Evolutionary conservation across 2,888 invertebrate genomes (phyloP), one percentile per base, ranked within the genome.

Genomic region (Drosophila quinaria): DNA sequence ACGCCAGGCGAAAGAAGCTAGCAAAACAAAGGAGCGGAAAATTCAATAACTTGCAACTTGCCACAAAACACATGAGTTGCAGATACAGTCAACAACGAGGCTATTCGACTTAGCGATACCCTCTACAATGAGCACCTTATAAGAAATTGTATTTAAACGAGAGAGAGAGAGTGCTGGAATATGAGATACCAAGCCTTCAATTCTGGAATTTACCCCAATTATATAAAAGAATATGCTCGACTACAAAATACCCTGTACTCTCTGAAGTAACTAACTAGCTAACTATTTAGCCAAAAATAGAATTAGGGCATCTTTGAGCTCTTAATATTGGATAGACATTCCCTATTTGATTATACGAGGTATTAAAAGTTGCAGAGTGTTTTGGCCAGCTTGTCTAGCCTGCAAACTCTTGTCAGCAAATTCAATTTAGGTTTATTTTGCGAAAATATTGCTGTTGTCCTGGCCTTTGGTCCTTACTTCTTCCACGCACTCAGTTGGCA

Each of bases 341-440:
- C 3, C 25, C 25, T 25, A 6, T 25, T 25, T 25, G 25, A 25
- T 6, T 25, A 0, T 17, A 17, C 4, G 5, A 17, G 2, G 10
- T 39, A 13, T 5, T 19, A 4, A 47, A 17, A 47, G 37, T 47
- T 17, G 22, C n/a, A 35, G 10, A 41, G n/a, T 25, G 39, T 63
- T 33, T 47, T 15, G 49, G 49, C 11, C 42, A 50, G n/a, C 31
- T 55, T 55, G 54, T 31, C 35, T n/a, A 11, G 31, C 15, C n/a
- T 60, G 50, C 63, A 63, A 63, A 60, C 58, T 72, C 68, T 69
- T 70, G 72, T 72, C 68, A 73, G 67, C 63, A 79, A 83, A 82
- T 83, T 85, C 70, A 80, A 85, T 82, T 85, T 81, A 50, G 62
- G 67, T 85, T 85, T 71, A 85, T 73, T 80, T 78, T 68, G 66